phyloP scores from a whole-genome alignment of 2,888 invertebrate genomes.

The Plebejus anna region DNA sequence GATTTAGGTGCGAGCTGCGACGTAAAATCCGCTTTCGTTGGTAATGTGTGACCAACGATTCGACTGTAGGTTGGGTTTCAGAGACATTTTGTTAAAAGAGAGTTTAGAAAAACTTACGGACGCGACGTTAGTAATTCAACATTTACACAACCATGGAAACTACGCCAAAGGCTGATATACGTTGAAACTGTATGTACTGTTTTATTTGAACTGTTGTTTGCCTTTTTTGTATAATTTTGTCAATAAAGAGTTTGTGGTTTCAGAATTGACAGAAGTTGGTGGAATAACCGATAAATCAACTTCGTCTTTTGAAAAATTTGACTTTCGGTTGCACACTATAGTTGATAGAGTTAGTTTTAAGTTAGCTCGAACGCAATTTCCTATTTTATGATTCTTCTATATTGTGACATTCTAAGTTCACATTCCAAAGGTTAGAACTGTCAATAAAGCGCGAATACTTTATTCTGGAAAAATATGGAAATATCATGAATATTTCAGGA shows the following conservation, averaged over 20 bases:
- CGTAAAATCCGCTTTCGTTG: slow-evolving; percentile 42
- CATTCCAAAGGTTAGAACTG: not conserved
- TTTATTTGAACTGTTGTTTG: too few relatives aligned
- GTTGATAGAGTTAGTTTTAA: not conserved
- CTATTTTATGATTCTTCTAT: not conserved
- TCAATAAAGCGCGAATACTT: not conserved
- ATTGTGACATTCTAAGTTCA: not conserved
- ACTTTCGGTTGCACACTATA: too few relatives aligned
- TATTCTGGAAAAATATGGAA: slow-evolving; percentile 8
- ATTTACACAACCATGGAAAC: too few relatives aligned
- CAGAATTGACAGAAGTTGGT: too few relatives aligned
- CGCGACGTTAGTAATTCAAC: too few relatives aligned
- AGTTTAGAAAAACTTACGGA: not conserved
- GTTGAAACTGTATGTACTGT: too few relatives aligned
- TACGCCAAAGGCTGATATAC: too few relatives aligned
- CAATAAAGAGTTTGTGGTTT: too few relatives aligned
- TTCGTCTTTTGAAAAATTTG: too few relatives aligned
- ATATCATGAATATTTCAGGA: slow-evolving; percentile 7
- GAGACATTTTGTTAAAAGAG: not conserved
- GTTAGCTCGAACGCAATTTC: not conserved
- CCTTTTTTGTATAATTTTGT: too few relatives aligned
- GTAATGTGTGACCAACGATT: not conserved
- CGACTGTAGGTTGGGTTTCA: not conserved
- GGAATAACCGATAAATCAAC: too few relatives aligned
- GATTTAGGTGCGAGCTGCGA: slow-evolving; percentile 40